Conservation (phyloP, 2,888 invertebrate genomes). For the Papilio gigon region DNA sequence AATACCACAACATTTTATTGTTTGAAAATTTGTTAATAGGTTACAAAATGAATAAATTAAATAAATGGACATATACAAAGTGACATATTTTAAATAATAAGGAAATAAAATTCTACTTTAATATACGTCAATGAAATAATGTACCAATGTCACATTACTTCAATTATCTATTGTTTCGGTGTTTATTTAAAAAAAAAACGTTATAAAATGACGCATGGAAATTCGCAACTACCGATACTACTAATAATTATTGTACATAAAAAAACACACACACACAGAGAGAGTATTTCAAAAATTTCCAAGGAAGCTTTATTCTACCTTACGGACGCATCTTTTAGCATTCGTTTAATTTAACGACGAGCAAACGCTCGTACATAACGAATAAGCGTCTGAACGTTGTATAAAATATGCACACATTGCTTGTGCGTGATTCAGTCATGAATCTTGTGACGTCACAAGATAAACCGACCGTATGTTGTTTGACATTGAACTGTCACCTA, state of each 20-base stretch:
- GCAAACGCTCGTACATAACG: slow-evolving; percentile 66
- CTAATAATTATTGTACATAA: too few relatives aligned
- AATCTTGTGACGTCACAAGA: slow-evolving; percentile 52
- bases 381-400: slow-evolving; percentile 65
- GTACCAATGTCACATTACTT: too few relatives aligned
- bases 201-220: too few relatives aligned
- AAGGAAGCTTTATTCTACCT: slow-evolving; percentile 42
- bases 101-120: too few relatives aligned
- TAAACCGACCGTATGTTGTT: slow-evolving; percentile 25
- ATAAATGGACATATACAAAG: too few relatives aligned
- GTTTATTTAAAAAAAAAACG: too few relatives aligned
- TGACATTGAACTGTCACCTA: slow-evolving; percentile 18
- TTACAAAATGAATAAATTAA: too few relatives aligned
- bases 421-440: slow-evolving; percentile 64
- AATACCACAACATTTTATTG: background rate
- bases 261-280: background rate
- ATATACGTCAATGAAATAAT: too few relatives aligned
- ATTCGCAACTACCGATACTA: too few relatives aligned
- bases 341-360: slow-evolving; percentile 64
- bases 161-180: too few relatives aligned
- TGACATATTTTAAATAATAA: too few relatives aligned
- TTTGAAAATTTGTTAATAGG: too few relatives aligned
- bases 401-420: slow-evolving; percentile 74
- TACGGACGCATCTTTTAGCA: slow-evolving; percentile 40
- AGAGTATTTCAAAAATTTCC: slow-evolving; percentile 38